phyloP scores from a whole-genome alignment of 2,797 vertebrate species.

The Sciaenops ocellatus region DNA sequence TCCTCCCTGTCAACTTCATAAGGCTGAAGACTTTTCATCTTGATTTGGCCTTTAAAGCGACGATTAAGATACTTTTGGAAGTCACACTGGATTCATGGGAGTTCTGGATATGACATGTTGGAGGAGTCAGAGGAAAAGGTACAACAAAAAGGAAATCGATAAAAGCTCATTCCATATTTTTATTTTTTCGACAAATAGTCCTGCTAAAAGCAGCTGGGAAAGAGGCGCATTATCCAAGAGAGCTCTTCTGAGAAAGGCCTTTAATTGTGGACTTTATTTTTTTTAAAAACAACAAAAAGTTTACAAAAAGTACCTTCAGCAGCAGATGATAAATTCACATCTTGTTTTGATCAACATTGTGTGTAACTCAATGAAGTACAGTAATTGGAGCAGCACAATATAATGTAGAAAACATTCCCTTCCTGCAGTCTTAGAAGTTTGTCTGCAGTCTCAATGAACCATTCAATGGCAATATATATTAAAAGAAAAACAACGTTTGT shows the following conservation, averaged over 20 bases:
- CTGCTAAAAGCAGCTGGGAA: constrained; percentile 20
- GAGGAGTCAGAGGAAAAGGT: constrained; percentile 33
- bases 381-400: neutral
- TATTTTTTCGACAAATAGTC: constrained; percentile 32
- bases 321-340: constrained; percentile 16
- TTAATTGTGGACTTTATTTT: constrained; percentile 36
- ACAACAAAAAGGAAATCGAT: constrained; percentile 42
- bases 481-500: neutral
- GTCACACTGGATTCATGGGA: constrained; percentile 57
- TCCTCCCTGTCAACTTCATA: constrained; percentile 44
- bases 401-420: neutral
- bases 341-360: constrained; percentile 3
- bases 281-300: neutral
- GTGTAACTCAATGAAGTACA: constrained; percentile 9
- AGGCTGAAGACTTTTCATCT: constrained; percentile 60
- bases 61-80: constrained; percentile 74
- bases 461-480: neutral
- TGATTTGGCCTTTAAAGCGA: constrained; percentile 73
- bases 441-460: constrained; percentile 1
- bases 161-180: constrained; percentile 38
- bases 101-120: constrained; percentile 41
- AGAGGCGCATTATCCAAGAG: constrained; percentile 28
- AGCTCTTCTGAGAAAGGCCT: constrained; percentile 34
- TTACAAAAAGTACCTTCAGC: constrained; percentile 18
- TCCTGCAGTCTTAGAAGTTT: neutral